Conservation (phyloP, 2,888 invertebrate species). For the Reticulitermes lucifugus region DNA sequence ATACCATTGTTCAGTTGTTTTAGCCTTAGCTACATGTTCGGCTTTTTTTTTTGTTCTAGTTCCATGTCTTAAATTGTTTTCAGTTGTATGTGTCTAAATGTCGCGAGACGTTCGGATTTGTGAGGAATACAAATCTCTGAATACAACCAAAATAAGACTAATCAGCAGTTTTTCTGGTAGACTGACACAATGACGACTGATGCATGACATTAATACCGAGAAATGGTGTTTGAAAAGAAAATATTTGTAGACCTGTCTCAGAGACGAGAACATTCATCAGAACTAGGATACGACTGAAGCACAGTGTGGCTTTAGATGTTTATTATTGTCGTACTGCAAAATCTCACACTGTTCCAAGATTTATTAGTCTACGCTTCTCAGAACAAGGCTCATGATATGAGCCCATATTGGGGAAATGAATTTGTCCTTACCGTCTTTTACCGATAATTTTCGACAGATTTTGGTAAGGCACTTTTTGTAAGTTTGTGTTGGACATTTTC, state of each 20-base stretch:
- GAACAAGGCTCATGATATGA: too few relatives aligned
- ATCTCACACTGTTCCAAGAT: background rate
- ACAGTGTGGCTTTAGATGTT: background rate
- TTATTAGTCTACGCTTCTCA: background rate
- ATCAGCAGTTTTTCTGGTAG: constrained; percentile 9
- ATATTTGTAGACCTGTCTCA: constrained; percentile 39
- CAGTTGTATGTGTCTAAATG: background rate
- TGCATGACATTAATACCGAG: constrained; percentile 21
- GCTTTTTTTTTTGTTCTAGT: background rate
- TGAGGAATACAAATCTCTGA: constrained; percentile 19
- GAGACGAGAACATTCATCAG: constrained; percentile 23
- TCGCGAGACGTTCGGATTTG: background rate
- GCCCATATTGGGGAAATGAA: too few relatives aligned
- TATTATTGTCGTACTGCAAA: background rate
- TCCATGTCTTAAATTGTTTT: background rate
- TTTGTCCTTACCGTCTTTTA: too few relatives aligned
- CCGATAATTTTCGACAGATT: too few relatives aligned
- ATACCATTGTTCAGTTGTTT: background rate
- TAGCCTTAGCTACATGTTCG: background rate
- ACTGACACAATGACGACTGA: background rate
- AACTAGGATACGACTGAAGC: background rate
- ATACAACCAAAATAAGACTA: constrained; percentile 18
- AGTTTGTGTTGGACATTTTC: too few relatives aligned
- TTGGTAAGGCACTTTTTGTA: too few relatives aligned
- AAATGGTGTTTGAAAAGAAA: background rate